phyloP scores from a whole-genome alignment of 2,888 invertebrate species.

The Phania funesta region DNA sequence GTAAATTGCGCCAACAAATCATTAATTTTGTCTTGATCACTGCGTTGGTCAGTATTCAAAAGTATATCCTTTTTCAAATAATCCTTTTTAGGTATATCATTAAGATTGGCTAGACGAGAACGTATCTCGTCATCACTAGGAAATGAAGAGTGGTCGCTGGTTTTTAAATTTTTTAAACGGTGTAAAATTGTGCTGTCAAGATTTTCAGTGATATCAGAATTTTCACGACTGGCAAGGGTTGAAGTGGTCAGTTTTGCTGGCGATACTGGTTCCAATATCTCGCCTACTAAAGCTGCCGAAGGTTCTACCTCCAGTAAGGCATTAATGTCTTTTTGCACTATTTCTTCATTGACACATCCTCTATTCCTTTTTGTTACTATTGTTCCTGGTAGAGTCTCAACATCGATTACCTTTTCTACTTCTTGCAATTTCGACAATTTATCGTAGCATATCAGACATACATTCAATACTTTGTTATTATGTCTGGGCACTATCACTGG shows the following conservation, averaged over 20 bases:
- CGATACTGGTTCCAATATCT: constrained; percentile 73
- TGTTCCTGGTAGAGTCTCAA: constrained; percentile 81
- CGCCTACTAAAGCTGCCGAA: constrained; percentile 71
- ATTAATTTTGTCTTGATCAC: constrained; percentile 86
- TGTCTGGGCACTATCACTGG: constrained; percentile 85
- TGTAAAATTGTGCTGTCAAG: constrained; percentile 83
- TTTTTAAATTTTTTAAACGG: constrained; percentile 86
- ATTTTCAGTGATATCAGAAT: constrained; percentile 75
- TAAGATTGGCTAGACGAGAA: constrained; percentile 85
- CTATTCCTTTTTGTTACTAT: constrained; percentile 68
- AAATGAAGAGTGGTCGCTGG: constrained; percentile 78
- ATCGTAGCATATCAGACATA: constrained; percentile 82
- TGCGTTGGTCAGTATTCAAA: constrained; percentile 82
- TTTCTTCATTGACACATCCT: constrained; percentile 37
- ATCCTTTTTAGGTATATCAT: constrained; percentile 81
- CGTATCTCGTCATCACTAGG: constrained; percentile 85
- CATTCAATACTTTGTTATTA: constrained; percentile 83
- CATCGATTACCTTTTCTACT: constrained; percentile 72
- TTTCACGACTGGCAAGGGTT: constrained; percentile 67
- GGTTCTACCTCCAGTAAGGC: constrained; percentile 66
- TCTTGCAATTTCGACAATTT: constrained; percentile 75
- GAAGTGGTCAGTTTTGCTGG: constrained; percentile 31
- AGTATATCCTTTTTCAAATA: constrained; percentile 78
- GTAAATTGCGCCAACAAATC: constrained; percentile 84
- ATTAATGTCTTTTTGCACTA: constrained; percentile 57